Conservation (phyloP, 2,113 vertebrate species). For the Corythoichthys intestinalis region DNA sequence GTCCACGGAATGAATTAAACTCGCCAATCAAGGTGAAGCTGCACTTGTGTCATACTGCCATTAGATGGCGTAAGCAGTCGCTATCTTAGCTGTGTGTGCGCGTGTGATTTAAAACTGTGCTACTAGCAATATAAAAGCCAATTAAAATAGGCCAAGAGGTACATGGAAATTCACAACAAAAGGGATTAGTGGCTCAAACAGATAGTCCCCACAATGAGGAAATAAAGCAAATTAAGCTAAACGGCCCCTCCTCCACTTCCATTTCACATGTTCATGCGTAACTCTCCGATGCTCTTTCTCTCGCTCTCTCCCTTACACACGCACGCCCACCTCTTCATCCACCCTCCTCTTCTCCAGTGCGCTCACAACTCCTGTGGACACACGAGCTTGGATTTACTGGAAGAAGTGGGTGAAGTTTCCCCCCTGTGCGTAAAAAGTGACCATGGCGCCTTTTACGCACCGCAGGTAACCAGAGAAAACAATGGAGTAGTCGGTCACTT, state of each 20-base stretch:
- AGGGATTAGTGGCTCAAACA: background rate
- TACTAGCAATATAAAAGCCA: background rate
- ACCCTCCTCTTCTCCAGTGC: background rate
- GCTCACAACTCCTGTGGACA: background rate
- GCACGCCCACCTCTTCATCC: slow-evolving; percentile 7
- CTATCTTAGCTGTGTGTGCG: background rate
- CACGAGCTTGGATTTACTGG: background rate
- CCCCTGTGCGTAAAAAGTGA: slow-evolving; percentile 24
- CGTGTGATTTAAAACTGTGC: too few relatives aligned
- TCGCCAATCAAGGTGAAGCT: background rate
- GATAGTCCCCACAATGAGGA: background rate
- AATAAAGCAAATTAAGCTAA: slow-evolving; percentile 7
- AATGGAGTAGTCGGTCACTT: slow-evolving; percentile 45
- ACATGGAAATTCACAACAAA: background rate
- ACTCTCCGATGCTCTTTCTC: slow-evolving; percentile 39
- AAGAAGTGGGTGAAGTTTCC: slow-evolving; percentile 30
- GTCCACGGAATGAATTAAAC: background rate
- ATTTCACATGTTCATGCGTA: slow-evolving; percentile 33
- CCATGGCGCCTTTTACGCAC: slow-evolving; percentile 67
- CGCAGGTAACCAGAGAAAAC: slow-evolving; percentile 47
- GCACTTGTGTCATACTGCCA: slow-evolving; percentile 23
- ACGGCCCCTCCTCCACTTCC: background rate
- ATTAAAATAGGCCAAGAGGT: background rate
- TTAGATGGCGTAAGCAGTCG: slow-evolving; percentile 55
- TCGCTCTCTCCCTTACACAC: slow-evolving; percentile 18